Percentiles rank a stretch among this genome's conserved stretches.
Conservation (phyloP, 1,140 invertebrate genomes). For the Philopotamus ludificatus region DNA sequence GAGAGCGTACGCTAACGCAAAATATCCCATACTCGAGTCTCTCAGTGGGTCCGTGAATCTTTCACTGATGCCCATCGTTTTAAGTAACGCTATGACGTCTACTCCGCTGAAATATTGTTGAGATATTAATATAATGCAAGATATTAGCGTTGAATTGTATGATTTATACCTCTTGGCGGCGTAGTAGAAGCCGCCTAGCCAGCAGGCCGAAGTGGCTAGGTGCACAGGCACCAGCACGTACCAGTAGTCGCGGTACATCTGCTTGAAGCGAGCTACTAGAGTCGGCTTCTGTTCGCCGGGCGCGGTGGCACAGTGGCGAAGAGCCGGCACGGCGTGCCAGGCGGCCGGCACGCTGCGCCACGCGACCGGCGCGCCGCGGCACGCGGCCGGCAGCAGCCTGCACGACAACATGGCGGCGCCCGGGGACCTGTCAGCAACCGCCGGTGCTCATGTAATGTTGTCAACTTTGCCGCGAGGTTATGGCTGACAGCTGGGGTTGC, state of each 20-base stretch:
- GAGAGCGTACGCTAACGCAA: slow-evolving; percentile 83
- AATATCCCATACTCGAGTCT: slow-evolving; percentile 79
- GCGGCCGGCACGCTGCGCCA: background rate
- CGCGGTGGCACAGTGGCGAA: background rate
- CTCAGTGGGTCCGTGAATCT: slow-evolving; percentile 70
- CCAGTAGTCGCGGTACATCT: slow-evolving; percentile 93
- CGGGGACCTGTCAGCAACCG: background rate
- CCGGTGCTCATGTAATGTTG: background rate
- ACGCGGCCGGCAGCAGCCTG: background rate
- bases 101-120: slow-evolving; percentile 71
- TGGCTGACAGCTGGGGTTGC: too few species aligned
- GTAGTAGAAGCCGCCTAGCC: slow-evolving; percentile 85
- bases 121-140: background rate
- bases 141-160: background rate
- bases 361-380: background rate
- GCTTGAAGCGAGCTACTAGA: slow-evolving; percentile 82
- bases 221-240: slow-evolving; percentile 91
- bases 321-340: slow-evolving; percentile 3
- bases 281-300: slow-evolving; percentile 52
- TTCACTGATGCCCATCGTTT: slow-evolving; percentile 74
- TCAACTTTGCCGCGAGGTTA: background rate
- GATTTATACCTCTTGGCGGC: slow-evolving; percentile 74
- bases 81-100: slow-evolving; percentile 76
- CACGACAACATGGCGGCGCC: background rate
- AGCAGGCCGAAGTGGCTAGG: slow-evolving; percentile 77